phyloP scores from a whole-genome alignment of 2,113 vertebrate species.

The Hystrix brachyura region DNA sequence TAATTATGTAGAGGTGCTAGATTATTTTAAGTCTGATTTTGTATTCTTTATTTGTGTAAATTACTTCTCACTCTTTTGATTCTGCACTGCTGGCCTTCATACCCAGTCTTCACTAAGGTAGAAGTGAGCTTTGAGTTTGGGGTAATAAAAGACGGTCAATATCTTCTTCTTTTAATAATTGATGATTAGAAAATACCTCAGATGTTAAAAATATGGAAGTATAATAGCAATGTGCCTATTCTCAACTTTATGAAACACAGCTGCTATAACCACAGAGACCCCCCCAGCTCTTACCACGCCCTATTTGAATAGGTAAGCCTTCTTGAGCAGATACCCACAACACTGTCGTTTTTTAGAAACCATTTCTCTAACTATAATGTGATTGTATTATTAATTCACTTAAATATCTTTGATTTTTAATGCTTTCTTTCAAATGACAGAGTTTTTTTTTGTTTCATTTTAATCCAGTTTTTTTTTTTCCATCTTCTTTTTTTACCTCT shows the following conservation, averaged over 20 bases:
- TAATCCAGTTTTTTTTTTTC: background rate
- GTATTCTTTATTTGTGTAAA: background rate
- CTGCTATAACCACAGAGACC: background rate
- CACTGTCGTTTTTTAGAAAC: background rate
- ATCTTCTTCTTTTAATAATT: background rate
- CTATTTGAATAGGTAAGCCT: background rate
- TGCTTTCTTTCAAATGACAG: background rate
- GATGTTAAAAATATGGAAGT: background rate
- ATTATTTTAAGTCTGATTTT: background rate
- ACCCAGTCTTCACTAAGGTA: background rate
- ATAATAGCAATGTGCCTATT: background rate
- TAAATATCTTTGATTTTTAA: background rate
- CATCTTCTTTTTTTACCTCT: background rate
- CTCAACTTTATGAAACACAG: background rate
- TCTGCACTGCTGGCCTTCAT: background rate
- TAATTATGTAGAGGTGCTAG: background rate
- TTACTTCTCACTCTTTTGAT: background rate
- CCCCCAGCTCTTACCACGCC: rapidly evolving
- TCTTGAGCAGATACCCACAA: background rate
- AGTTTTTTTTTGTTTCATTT: background rate
- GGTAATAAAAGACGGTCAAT: background rate
- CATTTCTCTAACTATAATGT: background rate
- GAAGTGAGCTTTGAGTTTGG: background rate
- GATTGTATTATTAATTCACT: background rate
- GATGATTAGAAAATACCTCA: background rate